phyloP scores from a whole-genome alignment of 2,797 vertebrate species.

The Acanthis flammea region DNA sequence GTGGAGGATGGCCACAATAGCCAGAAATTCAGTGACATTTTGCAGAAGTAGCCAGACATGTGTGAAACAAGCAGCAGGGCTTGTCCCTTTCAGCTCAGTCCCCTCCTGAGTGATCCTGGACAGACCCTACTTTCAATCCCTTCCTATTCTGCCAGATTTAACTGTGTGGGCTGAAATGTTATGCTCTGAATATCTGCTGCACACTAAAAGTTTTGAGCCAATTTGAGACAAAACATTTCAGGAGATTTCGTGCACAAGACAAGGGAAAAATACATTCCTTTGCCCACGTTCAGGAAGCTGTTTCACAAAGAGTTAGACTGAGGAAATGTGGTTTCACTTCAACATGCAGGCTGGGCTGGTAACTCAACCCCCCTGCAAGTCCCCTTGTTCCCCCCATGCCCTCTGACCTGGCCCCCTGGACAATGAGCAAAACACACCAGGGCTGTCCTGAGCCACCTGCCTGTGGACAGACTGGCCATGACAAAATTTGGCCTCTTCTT shows the following conservation, averaged over 20 bases:
- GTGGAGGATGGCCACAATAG: not conserved
- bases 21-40: not conserved
- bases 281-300: not conserved
- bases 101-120: not conserved
- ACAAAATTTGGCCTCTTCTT: not conserved
- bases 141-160: not conserved
- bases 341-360: not conserved
- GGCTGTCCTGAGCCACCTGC: not conserved
- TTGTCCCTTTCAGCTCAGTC: not conserved
- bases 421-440: not conserved
- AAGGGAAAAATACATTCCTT: constrained; percentile 27
- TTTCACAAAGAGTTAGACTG: not conserved
- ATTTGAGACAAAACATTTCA: not conserved
- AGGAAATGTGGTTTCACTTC: constrained; percentile 14
- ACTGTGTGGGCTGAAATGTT: constrained; percentile 26
- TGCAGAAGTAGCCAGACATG: not conserved
- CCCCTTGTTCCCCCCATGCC: fast-evolving
- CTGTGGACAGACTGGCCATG: not conserved
- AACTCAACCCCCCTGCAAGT: not conserved
- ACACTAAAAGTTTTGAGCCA: not conserved
- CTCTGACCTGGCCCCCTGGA: not conserved
- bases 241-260: not conserved
- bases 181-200: constrained; percentile 19
- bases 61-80: not conserved
- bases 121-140: not conserved